These are phyloP conservation scores for Octomys mimax DNA, from an alignment of 2,797 vertebrate genomes.

Conservation along the genomic window DNA sequence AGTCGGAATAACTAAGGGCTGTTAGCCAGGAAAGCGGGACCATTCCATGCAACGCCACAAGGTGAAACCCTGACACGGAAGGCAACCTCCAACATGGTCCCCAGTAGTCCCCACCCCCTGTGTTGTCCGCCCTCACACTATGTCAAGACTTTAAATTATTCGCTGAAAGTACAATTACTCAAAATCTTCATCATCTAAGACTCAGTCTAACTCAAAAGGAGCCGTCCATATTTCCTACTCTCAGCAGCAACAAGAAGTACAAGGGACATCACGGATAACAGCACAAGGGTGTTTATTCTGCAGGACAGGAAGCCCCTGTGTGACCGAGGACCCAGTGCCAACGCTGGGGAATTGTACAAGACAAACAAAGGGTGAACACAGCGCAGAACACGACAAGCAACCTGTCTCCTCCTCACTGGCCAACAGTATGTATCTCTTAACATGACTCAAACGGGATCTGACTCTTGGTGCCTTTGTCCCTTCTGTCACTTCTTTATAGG, in stretches of 20 bases:
- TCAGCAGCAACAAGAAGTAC: background rate
- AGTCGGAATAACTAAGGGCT: background rate
- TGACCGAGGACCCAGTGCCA: background rate
- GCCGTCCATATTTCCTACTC: background rate
- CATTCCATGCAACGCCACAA: background rate
- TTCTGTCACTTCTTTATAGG: background rate
- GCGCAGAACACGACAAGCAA: fast-evolving
- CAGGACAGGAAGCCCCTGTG: background rate
- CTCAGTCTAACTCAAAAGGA: background rate
- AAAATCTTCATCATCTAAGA: background rate
- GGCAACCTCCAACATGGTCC: background rate
- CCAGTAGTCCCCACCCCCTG: background rate
- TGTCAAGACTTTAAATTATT: background rate
- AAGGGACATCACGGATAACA: fast-evolving
- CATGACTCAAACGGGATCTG: background rate
- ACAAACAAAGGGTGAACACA: background rate
- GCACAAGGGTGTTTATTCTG: background rate
- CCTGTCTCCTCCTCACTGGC: background rate
- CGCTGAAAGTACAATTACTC: background rate
- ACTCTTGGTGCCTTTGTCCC: background rate
- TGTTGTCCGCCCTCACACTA: background rate
- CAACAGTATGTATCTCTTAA: background rate
- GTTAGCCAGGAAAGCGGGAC: background rate
- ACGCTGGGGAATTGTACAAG: background rate
- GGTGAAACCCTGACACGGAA: background rate